Percentiles rank a stretch among this genome's conserved stretches.
These are phyloP conservation scores for Manis crassicaudata DNA, from an alignment of 2,797 vertebrate species.

Conservation along the genomic window DNA sequence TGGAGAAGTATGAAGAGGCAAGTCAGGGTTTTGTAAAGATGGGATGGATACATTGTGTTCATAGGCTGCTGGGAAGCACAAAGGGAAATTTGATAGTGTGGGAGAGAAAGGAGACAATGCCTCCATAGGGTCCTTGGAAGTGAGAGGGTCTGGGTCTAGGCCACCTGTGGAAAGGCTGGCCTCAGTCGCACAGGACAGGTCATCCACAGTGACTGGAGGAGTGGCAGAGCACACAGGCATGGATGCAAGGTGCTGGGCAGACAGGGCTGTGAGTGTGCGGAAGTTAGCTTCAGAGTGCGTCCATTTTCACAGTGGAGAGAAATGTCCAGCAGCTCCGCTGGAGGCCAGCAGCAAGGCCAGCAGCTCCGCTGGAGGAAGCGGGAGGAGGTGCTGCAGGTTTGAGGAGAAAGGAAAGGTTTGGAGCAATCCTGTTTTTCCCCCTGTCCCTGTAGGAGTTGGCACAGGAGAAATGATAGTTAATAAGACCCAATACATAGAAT, in stretches of 20 bases:
- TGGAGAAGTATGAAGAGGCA: neutral
- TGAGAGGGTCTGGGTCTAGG: neutral
- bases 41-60: neutral
- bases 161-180: neutral
- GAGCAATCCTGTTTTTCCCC: neutral
- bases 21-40: neutral
- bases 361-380: neutral
- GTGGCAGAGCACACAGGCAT: neutral
- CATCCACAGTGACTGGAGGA: neutral
- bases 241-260: rapidly evolving
- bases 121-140: neutral
- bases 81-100: neutral
- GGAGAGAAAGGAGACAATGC: neutral
- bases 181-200: neutral
- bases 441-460: neutral
- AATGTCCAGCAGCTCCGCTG: neutral
- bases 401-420: neutral
- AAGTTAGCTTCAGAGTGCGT: neutral
- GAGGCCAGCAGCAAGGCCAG: neutral
- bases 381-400: neutral
- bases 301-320: neutral
- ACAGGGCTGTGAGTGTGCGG: neutral
- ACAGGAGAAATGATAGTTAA: neutral
- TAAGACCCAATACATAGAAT: neutral
- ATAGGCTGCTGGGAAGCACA: neutral